Base-by-base conservation (phyloP, 1,140 invertebrate genomes). In the Halictus rubicundus region DNA sequence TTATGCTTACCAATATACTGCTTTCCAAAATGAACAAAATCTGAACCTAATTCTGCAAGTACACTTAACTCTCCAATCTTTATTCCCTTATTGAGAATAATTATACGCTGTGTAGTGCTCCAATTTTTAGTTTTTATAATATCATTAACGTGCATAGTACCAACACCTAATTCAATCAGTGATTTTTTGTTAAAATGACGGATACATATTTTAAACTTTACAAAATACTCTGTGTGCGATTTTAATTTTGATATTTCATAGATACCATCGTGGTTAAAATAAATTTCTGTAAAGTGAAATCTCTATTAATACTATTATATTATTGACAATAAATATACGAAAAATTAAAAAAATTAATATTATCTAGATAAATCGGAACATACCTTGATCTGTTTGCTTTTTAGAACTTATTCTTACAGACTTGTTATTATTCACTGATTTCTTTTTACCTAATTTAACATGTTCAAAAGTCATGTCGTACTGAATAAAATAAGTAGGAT, bases 11-110 rank as follows among this genome's bases (percentile, higher is more conserved):
- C 92, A 76, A 94, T 78, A 85, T 93, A 94, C 84, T 94, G 91
- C 87, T 89, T 93, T 46, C 93, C 93, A 87, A 94, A 94, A 81
- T 94, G 92, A 54, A 92, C 86, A 80, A 84, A 88, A 75, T 93
- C 92, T 84, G 90, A 93, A 14, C 92, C 94, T 60, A 94, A 91
- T 88, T 94, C 93, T 52, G 91, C 68, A 19, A 90, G 89, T 12
- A 94, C 85, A 86, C 91, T 93, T 19, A 94, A 78, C 70, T 92
- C 89, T 0, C 89, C 92, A 32, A 90, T 88, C 89, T 92, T 92
- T 16, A 92, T 91, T 2, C 89, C 90, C 86, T 91, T 92, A 71
- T 91, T 90, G 9, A 88, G 63, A 63, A 92, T 86, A 25, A 74
- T 82, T 52, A 92, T 78, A 75, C 82, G 68, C 66, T 91, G 89